Evolutionary conservation across 2,888 invertebrate genomes (phyloP), one percentile per base, ranked within the genome.

Genomic region (Lasioglossum morio): DNA sequence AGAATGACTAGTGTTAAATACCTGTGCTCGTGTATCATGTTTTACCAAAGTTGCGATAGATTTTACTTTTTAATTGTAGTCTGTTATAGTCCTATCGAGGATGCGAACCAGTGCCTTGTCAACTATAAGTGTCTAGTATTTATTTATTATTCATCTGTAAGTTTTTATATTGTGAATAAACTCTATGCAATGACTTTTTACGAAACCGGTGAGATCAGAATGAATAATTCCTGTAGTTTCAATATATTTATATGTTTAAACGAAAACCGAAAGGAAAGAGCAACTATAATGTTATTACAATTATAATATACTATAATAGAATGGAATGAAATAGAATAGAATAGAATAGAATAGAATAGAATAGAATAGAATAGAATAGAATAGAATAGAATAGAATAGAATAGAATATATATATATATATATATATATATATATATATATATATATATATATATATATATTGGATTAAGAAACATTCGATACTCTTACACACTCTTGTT

Each of bases 41-140:
- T 87, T 87, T 87, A 89, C 89, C 89, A 89, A 89, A 89, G 89
- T 69, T 82, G 77, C 57, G 76, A 87, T 87, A 89, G 75, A 80
- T 14, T 75, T 75, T 77, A 70, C n/a, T 30, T 76, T 78, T 79
- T 74, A 81, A 76, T 60, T 34, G 46, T 79, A 81, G 34, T 37
- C 10, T 69, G 37, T 74, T 79, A 57, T 57, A 78, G 27, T 37
- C 76, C 79, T 63, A 27, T 43, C 86, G 78, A 87, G 79, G 63
- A 89, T 81, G 79, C 84, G 84, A 87, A 89, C 84, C 76, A 87
- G 93, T 93, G 94, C 94, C 94, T 93, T 93, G 92, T 92, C 91
- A 86, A 92, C 90, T 87, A 79, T 90, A 89, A 82, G 89, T 87
- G 74, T 90, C 87, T 88, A 91, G 89, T 93, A 93, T 93, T 93